Evolutionary conservation across 2,888 invertebrate species (phyloP).

Genomic region (Elegia similella): DNA sequence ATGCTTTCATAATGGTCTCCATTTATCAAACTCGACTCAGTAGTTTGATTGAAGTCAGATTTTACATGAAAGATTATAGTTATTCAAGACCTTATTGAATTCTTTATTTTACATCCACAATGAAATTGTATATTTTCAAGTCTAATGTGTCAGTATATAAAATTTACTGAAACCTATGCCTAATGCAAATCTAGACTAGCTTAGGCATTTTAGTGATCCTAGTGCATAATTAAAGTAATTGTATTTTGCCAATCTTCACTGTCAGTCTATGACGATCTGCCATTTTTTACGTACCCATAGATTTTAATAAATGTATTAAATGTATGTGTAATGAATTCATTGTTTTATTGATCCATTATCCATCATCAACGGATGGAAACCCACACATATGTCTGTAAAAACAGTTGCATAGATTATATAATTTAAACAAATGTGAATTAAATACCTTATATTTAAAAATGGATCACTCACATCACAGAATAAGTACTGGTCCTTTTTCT

Average conservation of each 20-base stretch:
- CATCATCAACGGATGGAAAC: too few species aligned
- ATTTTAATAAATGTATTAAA: slow-evolving; percentile 77
- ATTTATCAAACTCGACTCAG: too few species aligned
- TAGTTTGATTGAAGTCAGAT: too few species aligned
- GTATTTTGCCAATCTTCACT: slow-evolving; percentile 78
- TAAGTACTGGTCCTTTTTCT: too few species aligned
- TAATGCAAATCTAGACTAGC: slow-evolving; percentile 48
- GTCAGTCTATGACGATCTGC: slow-evolving; percentile 75
- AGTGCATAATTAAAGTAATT: slow-evolving; percentile 63
- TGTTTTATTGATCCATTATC: slow-evolving; percentile 40
- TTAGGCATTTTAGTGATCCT: slow-evolving; percentile 60
- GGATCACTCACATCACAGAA: too few species aligned
- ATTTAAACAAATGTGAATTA: too few species aligned
- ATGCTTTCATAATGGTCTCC: too few species aligned
- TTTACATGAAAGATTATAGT: too few species aligned
- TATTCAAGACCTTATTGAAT: background rate
- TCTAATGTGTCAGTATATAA: background rate
- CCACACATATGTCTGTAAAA: too few species aligned
- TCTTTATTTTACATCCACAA: background rate
- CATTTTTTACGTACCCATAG: slow-evolving; percentile 79
- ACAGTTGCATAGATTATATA: too few species aligned
- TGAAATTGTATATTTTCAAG: background rate
- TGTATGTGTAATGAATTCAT: slow-evolving; percentile 56
- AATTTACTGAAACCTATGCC: slow-evolving; percentile 52
- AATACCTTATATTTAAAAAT: too few species aligned